A percentile compares a stretch with the other conserved stretches of the same genome.
phyloP scores from a whole-genome alignment of 2,113 vertebrate species.

The Centropristis striata region DNA sequence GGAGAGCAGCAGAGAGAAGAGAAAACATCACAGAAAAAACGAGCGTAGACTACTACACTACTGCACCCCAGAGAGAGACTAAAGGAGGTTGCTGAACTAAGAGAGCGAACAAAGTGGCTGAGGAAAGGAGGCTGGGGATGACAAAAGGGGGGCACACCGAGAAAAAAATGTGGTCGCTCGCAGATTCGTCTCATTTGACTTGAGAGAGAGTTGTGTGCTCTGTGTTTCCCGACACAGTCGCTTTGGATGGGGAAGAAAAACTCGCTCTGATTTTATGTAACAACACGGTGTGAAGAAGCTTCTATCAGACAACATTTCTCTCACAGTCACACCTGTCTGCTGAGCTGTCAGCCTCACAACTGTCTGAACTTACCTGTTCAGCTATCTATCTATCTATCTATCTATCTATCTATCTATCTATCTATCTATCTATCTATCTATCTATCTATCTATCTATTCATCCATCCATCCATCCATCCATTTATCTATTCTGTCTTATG shows the following conservation, averaged over 20 bases:
- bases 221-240: conserved; percentile 13
- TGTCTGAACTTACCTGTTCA: conserved; percentile 3
- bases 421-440: conserved; percentile 15
- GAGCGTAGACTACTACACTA: conserved; percentile 38
- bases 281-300: conserved; percentile 33
- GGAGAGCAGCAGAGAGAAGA: conserved; percentile 35
- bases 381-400: not conserved
- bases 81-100: conserved; percentile 49
- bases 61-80: conserved; percentile 50
- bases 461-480: conserved; percentile 4
- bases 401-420: not conserved
- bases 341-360: conserved; percentile 39
- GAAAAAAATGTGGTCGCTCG: not conserved
- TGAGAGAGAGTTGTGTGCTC: conserved; percentile 15
- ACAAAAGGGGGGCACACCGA: conserved; percentile 38
- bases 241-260: conserved; percentile 17
- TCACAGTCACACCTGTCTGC: conserved; percentile 57
- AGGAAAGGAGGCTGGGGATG: conserved; percentile 36
- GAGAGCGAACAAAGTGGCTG: conserved; percentile 35
- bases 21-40: conserved; percentile 53
- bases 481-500: not conserved
- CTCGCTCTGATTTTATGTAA: conserved; percentile 33
- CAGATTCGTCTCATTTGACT: conserved; percentile 35
- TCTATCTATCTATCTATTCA: conserved; percentile 8
- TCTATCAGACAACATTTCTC: conserved; percentile 41